Evolutionary conservation across 2,113 vertebrate genomes (phyloP), one percentile per base, ranked within the genome.

Genomic region (Colossoma macropomum): DNA sequence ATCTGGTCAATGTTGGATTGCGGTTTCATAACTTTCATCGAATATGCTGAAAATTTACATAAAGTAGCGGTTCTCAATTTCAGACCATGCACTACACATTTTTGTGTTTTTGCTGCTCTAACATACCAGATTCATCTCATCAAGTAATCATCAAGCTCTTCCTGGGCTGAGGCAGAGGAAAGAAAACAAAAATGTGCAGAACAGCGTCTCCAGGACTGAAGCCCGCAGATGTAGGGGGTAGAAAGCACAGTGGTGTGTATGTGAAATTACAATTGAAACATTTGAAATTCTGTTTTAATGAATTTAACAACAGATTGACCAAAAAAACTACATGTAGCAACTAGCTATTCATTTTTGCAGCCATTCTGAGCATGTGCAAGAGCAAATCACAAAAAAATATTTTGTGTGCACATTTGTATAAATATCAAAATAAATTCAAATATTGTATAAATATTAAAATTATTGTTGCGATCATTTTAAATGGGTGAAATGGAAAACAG

Each of bases 11-110:
- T 45, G 38, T 25, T 45, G 27, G 27, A n/a, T 41, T 69, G 68
- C 23, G 13, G 68, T 71, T 25, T 52, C 5, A 19, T 52, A 45
- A 11, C 41, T 17, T 52, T 45, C 68, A 45, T 2, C 4, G 25
- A n/a, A 27, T 71, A 19, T 71, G 10, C 38, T 45, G 1, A 45
- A 4, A 71, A 71, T 25, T 21, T 71, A 71, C 59, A 12, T 62
- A 62, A 62, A 13, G 23, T 11, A n/a, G 21, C 15, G 38, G 34
- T 4, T 71, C 68, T 71, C 38, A n/a, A 11, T 45, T 45, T 2
- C 34, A 71, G 41, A 71, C 68, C 32, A 69, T 21, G 68, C 23
- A 41, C 68, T 11, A 8, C 65, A 68, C 66, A 66, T 69, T 38
- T 23, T 9, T 69, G 66, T 38, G 32, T 34, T 38, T 32, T 21